Base-by-base conservation (phyloP, 2,113 vertebrate species). In the Charadrius vociferus region DNA sequence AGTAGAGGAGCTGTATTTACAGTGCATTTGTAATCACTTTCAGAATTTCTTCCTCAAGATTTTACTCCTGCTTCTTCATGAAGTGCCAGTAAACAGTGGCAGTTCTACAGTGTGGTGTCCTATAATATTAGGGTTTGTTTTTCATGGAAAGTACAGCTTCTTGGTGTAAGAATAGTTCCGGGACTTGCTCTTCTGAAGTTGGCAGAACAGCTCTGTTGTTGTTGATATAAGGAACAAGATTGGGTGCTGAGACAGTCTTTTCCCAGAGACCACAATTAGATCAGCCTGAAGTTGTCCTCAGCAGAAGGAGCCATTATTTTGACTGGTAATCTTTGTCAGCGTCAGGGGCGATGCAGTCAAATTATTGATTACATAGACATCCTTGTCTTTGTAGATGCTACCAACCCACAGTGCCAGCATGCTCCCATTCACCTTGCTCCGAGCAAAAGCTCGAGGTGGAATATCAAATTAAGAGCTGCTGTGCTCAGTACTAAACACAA, bases 1-100 rank as follows among this genome's bases (percentile, higher is more conserved):
- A 99, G 98, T 61, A 65, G 63, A 74, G 20, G 73, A 87, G 29
- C 20, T 91, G 36, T 79, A 41, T 89, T 81, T 88, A 59, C 63
- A 73, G 30, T 14, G 12, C 41, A 14, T 88, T 81, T 73, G 21
- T 91, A 66, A 61, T 80, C 2, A 13, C 87, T 77, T 58, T 84
- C 32, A 88, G 41, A 45, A 67, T 34, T n/a, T 85, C 16, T 67
- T 73, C 41, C n/a, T 88, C 5, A 3, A 66, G 30, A 49, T 80
- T 90, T 94, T 89, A 37, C 5, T 81, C 36, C 53, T 71, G 5
- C 49, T 84, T 86, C 84, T 92, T 94, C 63, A 21, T 72, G 14
- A 87, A 45, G 37, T 66, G 61, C 24, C 84, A 86, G 34, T 65
- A 66, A 93, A 73, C 52, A 37, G 65, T 71, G 39, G 39, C 70